A percentile compares a stretch with the other conserved stretches of the same genome.
Evolutionary conservation across 2,797 vertebrate species (phyloP).

Genomic region (Spinibarbus caldwelli): DNA sequence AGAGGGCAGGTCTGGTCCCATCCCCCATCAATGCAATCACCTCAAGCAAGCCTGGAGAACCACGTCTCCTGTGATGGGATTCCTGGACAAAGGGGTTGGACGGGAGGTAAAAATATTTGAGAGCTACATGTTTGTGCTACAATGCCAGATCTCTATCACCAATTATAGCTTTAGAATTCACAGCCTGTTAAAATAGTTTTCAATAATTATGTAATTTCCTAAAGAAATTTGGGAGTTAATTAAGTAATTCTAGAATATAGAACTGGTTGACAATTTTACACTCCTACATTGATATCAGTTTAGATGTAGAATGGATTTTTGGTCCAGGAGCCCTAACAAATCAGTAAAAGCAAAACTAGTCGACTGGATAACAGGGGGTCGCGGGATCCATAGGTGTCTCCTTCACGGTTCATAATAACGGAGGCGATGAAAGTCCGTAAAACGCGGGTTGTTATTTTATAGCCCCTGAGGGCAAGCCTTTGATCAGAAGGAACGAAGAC

Average conservation of each 20-base stretch:
- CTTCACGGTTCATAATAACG: constrained; percentile 70
- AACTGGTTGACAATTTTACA: neutral
- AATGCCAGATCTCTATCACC: neutral
- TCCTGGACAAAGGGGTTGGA: constrained; percentile 23
- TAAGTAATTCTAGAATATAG: neutral
- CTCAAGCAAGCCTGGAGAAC: constrained; percentile 45
- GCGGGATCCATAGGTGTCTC: constrained; percentile 55
- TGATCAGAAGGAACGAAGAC: constrained; percentile 43
- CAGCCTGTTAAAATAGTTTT: neutral
- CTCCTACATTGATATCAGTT: neutral
- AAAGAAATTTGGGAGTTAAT: neutral
- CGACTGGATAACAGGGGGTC: constrained; percentile 30
- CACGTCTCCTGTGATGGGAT: constrained; percentile 18
- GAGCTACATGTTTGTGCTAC: neutral
- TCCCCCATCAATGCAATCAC: constrained; percentile 66
- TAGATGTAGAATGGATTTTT: neutral
- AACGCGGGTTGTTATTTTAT: constrained; percentile 59
- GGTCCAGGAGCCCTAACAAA: constrained; percentile 6
- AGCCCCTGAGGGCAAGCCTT: constrained; percentile 58
- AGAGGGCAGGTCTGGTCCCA: constrained; percentile 70
- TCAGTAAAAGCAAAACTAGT: neutral
- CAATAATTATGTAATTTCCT: neutral
- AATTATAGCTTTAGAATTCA: neutral
- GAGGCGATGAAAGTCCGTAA: constrained; percentile 68
- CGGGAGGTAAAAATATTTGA: neutral